phyloP scores from a whole-genome alignment of 2,113 vertebrate species.

The Lates calcarifer region DNA sequence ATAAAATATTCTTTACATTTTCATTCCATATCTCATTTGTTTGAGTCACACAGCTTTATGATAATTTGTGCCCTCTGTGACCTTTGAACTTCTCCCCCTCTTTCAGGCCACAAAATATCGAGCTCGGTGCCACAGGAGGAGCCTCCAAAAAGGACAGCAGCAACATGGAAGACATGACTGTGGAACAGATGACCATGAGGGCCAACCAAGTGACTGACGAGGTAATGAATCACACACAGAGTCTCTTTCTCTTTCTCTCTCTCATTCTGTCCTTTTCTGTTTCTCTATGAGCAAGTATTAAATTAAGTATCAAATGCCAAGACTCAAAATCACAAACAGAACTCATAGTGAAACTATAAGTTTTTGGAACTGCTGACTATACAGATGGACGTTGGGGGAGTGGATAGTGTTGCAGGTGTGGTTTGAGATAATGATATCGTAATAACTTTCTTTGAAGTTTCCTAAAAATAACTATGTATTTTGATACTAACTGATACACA shows the following conservation, averaged over 20 bases:
- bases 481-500: too few relatives aligned
- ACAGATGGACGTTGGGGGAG: too few relatives aligned
- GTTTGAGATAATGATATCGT: too few relatives aligned
- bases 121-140: constrained; percentile 74
- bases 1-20: neutral
- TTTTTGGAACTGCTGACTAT: too few relatives aligned
- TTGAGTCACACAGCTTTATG: neutral
- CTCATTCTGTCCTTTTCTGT: too few relatives aligned
- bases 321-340: too few relatives aligned
- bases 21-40: neutral
- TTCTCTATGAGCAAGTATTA: too few relatives aligned
- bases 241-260: neutral
- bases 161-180: constrained; percentile 91
- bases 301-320: too few relatives aligned
- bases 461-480: too few relatives aligned
- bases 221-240: constrained; percentile 80
- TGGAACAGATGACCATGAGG: constrained; percentile 90
- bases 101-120: constrained; percentile 79
- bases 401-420: too few relatives aligned
- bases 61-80: constrained; percentile 2
- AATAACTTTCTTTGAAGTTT: too few relatives aligned
- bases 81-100: constrained; percentile 14
- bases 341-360: too few relatives aligned
- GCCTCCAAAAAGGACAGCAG: constrained; percentile 68
- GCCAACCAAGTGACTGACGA: constrained; percentile 97